These are phyloP conservation scores for Erpornis zantholeuca DNA, from an alignment of 2,113 vertebrate genomes.

Conservation along the genomic window DNA sequence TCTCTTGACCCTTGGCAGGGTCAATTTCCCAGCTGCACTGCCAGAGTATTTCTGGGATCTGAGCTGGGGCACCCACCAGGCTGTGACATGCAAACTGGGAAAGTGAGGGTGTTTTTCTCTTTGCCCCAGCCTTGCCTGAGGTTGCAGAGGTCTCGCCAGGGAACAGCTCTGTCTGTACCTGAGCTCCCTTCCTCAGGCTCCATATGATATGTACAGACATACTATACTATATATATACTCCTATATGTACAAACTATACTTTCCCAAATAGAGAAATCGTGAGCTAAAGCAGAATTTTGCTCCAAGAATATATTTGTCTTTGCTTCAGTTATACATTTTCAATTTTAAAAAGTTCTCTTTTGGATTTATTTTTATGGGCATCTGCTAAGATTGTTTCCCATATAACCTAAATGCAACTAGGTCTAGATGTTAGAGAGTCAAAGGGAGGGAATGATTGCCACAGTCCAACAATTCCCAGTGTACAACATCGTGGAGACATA, in stretches of 20 bases:
- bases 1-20: neutral
- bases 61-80: rapidly evolving
- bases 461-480: neutral
- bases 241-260: neutral
- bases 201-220: too few relatives aligned
- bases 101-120: neutral
- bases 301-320: neutral
- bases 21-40: neutral
- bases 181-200: neutral
- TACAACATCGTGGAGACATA: neutral
- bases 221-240: too few relatives aligned
- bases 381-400: neutral
- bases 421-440: neutral
- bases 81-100: neutral
- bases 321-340: neutral
- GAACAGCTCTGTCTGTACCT: neutral
- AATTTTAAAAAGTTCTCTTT: neutral
- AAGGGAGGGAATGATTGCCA: neutral
- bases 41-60: neutral
- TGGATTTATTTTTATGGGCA: neutral
- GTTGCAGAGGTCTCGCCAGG: neutral
- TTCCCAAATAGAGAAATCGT: neutral
- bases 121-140: neutral
- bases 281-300: neutral
- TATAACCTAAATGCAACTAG: neutral